Conservation (phyloP, 2,113 vertebrate genomes). For the Coryphaenoides rupestris region DNA sequence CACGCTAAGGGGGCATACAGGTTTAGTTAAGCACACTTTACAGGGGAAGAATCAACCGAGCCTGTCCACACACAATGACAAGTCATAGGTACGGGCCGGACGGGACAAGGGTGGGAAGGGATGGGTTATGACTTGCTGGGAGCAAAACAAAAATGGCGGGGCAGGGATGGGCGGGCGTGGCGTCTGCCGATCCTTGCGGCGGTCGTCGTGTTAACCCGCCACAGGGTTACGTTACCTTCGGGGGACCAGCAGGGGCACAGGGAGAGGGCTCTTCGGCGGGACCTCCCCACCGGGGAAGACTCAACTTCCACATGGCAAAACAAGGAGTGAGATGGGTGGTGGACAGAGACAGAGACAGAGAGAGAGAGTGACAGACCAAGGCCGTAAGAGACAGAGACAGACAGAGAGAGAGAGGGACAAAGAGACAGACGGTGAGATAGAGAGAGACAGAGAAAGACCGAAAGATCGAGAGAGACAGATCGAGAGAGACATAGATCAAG, state of each 20-base stretch:
- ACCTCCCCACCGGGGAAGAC: constrained; percentile 92
- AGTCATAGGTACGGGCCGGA: constrained; percentile 13
- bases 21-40: background rate
- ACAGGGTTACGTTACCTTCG: constrained; percentile 94
- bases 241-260: constrained; percentile 99
- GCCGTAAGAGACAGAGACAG: background rate
- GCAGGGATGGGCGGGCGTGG: background rate
- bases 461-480: constrained; percentile 51
- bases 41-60: constrained; percentile 57
- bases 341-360: constrained; percentile 21
- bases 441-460: constrained; percentile 35
- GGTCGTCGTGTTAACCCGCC: constrained; percentile 66
- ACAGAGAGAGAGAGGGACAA: background rate
- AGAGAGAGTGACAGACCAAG: constrained; percentile 51
- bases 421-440: too few species aligned
- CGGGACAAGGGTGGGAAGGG: background rate
- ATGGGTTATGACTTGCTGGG: background rate
- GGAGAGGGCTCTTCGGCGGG: constrained; percentile 96
- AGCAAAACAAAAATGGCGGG: background rate
- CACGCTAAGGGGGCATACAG: background rate
- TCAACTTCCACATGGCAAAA: constrained; percentile 86
- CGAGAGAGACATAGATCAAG: background rate
- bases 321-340: constrained; percentile 21
- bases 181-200: constrained; percentile 45
- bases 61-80: constrained; percentile 21